phyloP scores from a whole-genome alignment of 2,113 vertebrate species.

The Haplochromis burtoni region DNA sequence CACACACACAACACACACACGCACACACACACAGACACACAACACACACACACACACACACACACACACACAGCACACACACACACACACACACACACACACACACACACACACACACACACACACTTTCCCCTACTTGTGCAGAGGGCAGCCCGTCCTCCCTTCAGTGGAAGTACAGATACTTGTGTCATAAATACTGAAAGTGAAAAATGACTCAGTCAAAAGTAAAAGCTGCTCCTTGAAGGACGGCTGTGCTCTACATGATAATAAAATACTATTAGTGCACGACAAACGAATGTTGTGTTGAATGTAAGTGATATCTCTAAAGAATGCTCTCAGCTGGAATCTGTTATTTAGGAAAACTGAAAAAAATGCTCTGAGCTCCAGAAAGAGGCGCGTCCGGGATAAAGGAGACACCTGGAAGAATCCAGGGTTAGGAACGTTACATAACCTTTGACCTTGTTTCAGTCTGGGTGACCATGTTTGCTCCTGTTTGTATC shows the following conservation, averaged over 20 bases:
- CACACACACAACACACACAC: background rate
- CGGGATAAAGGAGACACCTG: background rate
- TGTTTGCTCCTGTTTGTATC: background rate
- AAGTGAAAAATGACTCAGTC: background rate
- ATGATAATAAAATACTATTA: background rate
- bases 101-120: accelerated
- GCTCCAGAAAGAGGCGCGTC: background rate
- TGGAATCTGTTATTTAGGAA: no score
- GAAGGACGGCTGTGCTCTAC: accelerated
- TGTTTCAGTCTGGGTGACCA: background rate
- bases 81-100: accelerated
- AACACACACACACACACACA: background rate
- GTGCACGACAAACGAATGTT: background rate
- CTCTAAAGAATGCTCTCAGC: no score
- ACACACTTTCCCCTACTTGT: constrained; percentile 14
- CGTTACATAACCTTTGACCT: background rate
- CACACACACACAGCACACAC: accelerated
- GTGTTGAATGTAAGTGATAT: no score
- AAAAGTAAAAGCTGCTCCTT: background rate
- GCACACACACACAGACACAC: accelerated
- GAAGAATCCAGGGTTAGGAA: background rate
- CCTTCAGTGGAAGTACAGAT: background rate
- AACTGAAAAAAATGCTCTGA: no score
- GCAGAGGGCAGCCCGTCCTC: background rate
- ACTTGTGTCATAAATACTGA: background rate